Evolutionary conservation across 2,797 vertebrate genomes (phyloP), one percentile per base, ranked within the genome.

Genomic region (Gambelia wislizenii): DNA sequence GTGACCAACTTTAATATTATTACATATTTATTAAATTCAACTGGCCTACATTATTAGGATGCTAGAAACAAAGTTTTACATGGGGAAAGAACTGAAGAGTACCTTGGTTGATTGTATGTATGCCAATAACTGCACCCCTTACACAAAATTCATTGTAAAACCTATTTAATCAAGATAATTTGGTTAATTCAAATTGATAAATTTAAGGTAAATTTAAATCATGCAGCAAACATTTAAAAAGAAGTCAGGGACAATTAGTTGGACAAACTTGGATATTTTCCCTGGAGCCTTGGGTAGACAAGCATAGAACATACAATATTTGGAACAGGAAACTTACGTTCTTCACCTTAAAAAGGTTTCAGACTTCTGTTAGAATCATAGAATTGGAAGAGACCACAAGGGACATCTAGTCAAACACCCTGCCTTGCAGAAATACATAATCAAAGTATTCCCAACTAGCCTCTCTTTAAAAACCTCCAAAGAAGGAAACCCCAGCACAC

Each of bases 171-270:
- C 87, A 86, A 88, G 78, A 82, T 91, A 70, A 88, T 85, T 85
- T 39, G 30, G 61, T 83, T 88, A 91, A 91, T 91, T 86, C 83
- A 88, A 83, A 83, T 77, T 86, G 69, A 87, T 86, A 88, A 88
- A 76, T 84, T 91, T 88, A 82, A 83, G 72, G 72, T 83, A 86
- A 83, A 86, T 88, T 86, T 33, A 64, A 81, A 91, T 88, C 77
- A 69, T 88, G 49, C 59, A 59, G 52, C 78, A 36, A n/a, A 91
- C 88, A 36, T 82, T 81, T 39, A 56, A 59, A 56, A 88, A 39
- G 69, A 76, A 76, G 18, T 77, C 83, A 61, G 72, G 87, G 33
- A 83, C 72, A 86, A 86, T 61, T 78, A 86, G 18, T 52, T 72
- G 42, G 52, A 12, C 18, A 72, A 78, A 88, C 72, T 52, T 83